Percentiles rank a stretch among this genome's conserved stretches.
These are phyloP conservation scores for Notamacropus eugenii DNA, from an alignment of 2,797 vertebrate genomes.

Conservation along the genomic window DNA sequence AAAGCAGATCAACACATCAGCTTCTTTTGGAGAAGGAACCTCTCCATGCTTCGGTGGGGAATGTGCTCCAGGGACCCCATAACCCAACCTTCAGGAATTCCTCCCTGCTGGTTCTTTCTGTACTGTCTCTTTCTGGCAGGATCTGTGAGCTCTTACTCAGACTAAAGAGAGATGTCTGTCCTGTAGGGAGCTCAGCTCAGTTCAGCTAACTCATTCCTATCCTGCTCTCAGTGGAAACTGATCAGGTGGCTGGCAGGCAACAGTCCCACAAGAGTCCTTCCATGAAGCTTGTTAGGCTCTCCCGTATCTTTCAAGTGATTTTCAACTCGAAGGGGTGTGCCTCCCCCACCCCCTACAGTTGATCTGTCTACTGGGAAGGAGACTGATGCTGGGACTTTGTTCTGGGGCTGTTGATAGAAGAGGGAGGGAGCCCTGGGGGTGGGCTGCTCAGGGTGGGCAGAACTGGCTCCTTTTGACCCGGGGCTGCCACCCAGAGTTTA, in stretches of 20 bases:
- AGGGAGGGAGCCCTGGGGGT: not conserved
- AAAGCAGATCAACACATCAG: not conserved
- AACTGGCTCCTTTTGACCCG: constrained; percentile 2
- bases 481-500: constrained; percentile 33
- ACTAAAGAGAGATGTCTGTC: not conserved
- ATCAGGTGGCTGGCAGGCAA: not conserved
- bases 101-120: not conserved
- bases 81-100: not conserved
- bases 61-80: not conserved
- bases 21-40: not conserved
- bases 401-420: constrained; percentile 6
- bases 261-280: not conserved
- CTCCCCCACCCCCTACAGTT: not conserved
- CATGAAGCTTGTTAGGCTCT: not conserved
- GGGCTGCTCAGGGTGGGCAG: constrained; percentile 9
- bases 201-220: constrained; percentile 22
- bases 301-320: not conserved
- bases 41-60: not conserved
- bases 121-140: not conserved
- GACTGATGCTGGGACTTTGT: not conserved
- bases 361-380: constrained; percentile 5
- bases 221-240: not conserved
- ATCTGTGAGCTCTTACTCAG: not conserved
- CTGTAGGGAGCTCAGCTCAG: not conserved
- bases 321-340: not conserved